Evolutionary conservation across 2,888 invertebrate species (phyloP).

Genomic region (Diaperis boleti): DNA sequence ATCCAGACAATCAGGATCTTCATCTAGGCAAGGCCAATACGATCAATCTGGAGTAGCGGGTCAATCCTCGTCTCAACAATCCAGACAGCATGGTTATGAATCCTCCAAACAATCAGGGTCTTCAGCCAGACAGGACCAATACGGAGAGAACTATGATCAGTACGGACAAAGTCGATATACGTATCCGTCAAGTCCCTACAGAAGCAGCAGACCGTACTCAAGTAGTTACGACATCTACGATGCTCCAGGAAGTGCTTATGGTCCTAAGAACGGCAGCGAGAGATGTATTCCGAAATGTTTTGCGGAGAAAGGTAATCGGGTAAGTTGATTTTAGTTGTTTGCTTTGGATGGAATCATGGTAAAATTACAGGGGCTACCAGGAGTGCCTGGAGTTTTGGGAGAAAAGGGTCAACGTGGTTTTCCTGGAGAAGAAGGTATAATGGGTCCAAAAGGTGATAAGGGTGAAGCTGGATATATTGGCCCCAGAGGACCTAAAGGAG

Average conservation of each 20-base stretch:
- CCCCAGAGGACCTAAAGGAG: slow-evolving; percentile 85
- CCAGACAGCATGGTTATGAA: not conserved
- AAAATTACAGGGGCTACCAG: slow-evolving; percentile 76
- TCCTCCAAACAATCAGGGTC: not conserved
- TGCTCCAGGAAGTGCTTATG: slow-evolving; percentile 64
- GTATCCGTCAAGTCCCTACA: slow-evolving; percentile 58
- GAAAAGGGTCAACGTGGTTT: slow-evolving; percentile 83
- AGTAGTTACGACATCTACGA: slow-evolving; percentile 68
- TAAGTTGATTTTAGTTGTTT: slow-evolving; percentile 61
- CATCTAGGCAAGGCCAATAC: not conserved
- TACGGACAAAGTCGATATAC: slow-evolving; percentile 51
- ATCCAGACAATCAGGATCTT: slow-evolving; percentile 36
- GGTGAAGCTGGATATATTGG: slow-evolving; percentile 88
- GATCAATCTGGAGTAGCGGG: not conserved
- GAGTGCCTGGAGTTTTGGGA: slow-evolving; percentile 78
- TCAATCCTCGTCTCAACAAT: not conserved
- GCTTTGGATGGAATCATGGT: not conserved
- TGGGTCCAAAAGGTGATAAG: slow-evolving; percentile 89
- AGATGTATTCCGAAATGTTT: slow-evolving; percentile 88
- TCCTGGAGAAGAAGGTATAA: slow-evolving; percentile 86
- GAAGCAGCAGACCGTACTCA: slow-evolving; percentile 59
- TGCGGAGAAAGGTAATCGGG: slow-evolving; percentile 87
- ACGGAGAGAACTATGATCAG: slow-evolving; percentile 8
- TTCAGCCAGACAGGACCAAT: not conserved
- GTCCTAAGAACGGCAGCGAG: slow-evolving; percentile 70